Evolutionary conservation across 1,140 invertebrate species (phyloP).

Genomic region (Atta cephalotes): DNA sequence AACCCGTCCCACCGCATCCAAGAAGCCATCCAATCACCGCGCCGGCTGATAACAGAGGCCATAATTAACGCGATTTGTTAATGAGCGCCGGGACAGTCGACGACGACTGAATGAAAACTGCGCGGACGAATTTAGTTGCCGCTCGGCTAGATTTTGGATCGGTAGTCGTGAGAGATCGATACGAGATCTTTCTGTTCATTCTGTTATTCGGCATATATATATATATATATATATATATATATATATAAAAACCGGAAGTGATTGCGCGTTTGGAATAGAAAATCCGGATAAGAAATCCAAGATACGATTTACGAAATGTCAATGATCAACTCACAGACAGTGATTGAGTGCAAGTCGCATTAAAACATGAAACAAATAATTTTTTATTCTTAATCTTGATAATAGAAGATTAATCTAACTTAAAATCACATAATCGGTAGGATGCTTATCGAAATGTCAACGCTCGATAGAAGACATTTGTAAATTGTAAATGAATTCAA

Average conservation of each 20-base stretch:
- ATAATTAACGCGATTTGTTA: slow-evolving; percentile 85
- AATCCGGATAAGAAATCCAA: neutral
- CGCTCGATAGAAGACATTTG: neutral
- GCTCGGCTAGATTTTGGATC: slow-evolving; percentile 63
- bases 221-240: neutral
- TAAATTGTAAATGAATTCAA: neutral
- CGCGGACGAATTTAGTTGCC: slow-evolving; percentile 69
- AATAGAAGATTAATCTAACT: neutral
- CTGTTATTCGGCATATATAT: neutral
- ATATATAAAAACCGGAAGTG: slow-evolving; percentile 18
- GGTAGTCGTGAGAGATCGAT: slow-evolving; percentile 15
- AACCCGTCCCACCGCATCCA: slow-evolving; percentile 77
- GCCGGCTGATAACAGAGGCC: slow-evolving; percentile 80
- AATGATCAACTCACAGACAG: neutral
- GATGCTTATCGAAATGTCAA: neutral
- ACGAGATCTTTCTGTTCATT: neutral
- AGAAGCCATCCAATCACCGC: slow-evolving; percentile 76
- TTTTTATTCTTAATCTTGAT: neutral
- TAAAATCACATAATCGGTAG: neutral
- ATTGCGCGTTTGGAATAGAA: neutral
- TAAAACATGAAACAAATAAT: neutral
- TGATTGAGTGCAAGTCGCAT: neutral
- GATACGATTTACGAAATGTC: neutral
- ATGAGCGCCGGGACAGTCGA: slow-evolving; percentile 71
- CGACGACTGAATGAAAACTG: slow-evolving; percentile 77